Percentiles rank a stretch among this genome's conserved stretches.
Evolutionary conservation across 2,888 invertebrate species (phyloP).

Genomic region (Dasysyrphus tricinctus): DNA sequence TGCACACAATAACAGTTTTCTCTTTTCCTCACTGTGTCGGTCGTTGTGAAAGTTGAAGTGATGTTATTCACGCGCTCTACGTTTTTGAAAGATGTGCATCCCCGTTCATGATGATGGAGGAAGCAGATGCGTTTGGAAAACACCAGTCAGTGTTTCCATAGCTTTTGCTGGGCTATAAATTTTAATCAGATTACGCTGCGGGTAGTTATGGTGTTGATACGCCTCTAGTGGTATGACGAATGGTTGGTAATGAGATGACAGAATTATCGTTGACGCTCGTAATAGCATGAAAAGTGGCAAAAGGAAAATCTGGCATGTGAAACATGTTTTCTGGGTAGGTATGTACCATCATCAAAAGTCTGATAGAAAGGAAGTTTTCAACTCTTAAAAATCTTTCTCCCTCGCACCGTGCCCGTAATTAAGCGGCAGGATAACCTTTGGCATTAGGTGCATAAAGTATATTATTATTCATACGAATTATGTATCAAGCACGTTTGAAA

Average conservation of each 20-base stretch:
- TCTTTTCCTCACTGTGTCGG: conserved; percentile 34
- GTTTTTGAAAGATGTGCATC: conserved; percentile 57
- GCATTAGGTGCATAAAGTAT: not conserved
- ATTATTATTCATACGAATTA: no score
- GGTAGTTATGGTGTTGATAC: conserved; percentile 70
- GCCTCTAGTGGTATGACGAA: conserved; percentile 65
- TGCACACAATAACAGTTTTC: conserved; percentile 58
- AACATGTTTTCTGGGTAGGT: conserved; percentile 35
- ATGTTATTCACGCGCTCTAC: conserved; percentile 58
- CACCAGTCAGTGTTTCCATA: conserved; percentile 18
- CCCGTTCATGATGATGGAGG: conserved; percentile 25
- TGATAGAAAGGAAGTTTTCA: not conserved
- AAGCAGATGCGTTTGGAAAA: conserved; percentile 59
- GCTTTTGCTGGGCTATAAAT: conserved; percentile 64
- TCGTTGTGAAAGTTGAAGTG: conserved; percentile 58
- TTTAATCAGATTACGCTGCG: conserved; percentile 72
- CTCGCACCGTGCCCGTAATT: not conserved
- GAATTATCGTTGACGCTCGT: conserved; percentile 70
- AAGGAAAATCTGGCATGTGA: conserved; percentile 60
- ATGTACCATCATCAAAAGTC: not conserved
- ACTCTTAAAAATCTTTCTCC: not conserved
- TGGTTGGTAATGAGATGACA: conserved; percentile 73
- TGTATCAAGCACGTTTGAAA: no score
- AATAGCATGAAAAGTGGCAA: conserved; percentile 70
- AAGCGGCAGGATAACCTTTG: not conserved